Conservation (phyloP, 2,888 invertebrate genomes). For the Fragum sueziense region DNA sequence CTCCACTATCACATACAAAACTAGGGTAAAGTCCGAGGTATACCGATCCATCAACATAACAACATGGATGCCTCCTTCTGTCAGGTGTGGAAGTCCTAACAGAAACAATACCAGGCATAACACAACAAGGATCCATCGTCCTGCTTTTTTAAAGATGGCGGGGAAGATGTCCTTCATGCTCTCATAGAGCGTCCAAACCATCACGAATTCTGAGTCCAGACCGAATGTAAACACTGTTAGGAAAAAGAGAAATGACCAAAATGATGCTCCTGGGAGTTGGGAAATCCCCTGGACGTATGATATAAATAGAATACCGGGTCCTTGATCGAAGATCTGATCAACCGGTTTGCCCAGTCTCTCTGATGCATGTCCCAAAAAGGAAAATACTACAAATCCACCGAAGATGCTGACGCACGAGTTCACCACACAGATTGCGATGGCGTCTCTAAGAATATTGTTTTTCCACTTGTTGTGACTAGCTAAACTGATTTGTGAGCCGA, state of each 20-base stretch:
- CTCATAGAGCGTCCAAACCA: constrained; percentile 26
- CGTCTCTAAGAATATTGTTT: constrained; percentile 38
- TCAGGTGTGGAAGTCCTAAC: constrained; percentile 35
- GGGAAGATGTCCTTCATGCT: constrained; percentile 34
- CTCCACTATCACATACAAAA: constrained; percentile 88
- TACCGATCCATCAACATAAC: constrained; percentile 70
- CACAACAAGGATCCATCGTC: constrained; percentile 10
- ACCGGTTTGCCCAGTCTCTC: constrained; percentile 29
- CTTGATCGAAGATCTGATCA: constrained; percentile 29
- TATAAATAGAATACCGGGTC: constrained; percentile 43
- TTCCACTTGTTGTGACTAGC: constrained; percentile 39
- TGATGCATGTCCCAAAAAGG: constrained; percentile 44
- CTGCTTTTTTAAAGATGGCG: not conserved
- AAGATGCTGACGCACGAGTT: constrained; percentile 40
- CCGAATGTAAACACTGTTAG: constrained; percentile 44
- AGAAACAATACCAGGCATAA: constrained; percentile 28
- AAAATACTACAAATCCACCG: constrained; percentile 36
- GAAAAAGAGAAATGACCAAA: constrained; percentile 46
- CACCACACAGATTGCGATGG: constrained; percentile 13
- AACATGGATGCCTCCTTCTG: constrained; percentile 68
- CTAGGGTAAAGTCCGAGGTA: constrained; percentile 70
- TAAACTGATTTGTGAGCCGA: constrained; percentile 24
- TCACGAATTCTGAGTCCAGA: constrained; percentile 33
- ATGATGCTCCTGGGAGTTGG: constrained; percentile 29
- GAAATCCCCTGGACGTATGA: constrained; percentile 42